phyloP scores from a whole-genome alignment of 2,888 invertebrate genomes.

The Lapara coniferarum region DNA sequence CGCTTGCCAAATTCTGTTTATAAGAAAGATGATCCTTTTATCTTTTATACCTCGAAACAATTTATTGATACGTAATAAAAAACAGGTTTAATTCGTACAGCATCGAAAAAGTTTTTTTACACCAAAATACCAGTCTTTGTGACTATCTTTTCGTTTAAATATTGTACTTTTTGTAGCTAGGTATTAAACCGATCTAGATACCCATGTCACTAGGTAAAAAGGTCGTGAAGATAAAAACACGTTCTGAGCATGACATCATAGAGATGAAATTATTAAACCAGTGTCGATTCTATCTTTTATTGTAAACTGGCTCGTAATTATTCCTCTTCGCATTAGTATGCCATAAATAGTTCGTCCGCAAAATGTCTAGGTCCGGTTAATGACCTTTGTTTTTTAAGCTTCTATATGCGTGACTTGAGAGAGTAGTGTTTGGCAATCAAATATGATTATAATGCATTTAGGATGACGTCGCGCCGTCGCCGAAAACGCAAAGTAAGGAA shows the following conservation, averaged over 20 bases:
- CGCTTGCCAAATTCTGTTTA: too few species aligned
- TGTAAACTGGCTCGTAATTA: slow-evolving; percentile 9
- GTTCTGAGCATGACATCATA: slow-evolving; percentile 12
- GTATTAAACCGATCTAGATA: not conserved
- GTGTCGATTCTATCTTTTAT: not conserved
- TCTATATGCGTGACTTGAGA: not conserved
- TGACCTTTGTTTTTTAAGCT: slow-evolving; percentile 16
- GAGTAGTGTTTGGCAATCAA: slow-evolving; percentile 3
- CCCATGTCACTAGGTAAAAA: slow-evolving; percentile 3
- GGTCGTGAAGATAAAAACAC: slow-evolving; percentile 3
- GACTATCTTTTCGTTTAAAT: too few species aligned
- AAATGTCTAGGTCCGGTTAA: slow-evolving; percentile 20
- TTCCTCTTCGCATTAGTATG: not conserved
- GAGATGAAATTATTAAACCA: not conserved
- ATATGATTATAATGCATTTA: not conserved
- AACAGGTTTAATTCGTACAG: too few species aligned
- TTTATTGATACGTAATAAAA: too few species aligned
- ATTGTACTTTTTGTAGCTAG: too few species aligned
- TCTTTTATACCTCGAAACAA: too few species aligned
- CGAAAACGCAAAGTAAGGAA: not conserved
- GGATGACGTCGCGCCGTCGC: not conserved
- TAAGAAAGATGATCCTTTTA: too few species aligned
- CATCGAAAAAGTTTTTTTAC: too few species aligned
- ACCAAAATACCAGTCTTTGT: too few species aligned
- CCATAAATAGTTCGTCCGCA: slow-evolving; percentile 2